phyloP scores from a whole-genome alignment of 2,888 invertebrate genomes.

The Ophion costatus region DNA sequence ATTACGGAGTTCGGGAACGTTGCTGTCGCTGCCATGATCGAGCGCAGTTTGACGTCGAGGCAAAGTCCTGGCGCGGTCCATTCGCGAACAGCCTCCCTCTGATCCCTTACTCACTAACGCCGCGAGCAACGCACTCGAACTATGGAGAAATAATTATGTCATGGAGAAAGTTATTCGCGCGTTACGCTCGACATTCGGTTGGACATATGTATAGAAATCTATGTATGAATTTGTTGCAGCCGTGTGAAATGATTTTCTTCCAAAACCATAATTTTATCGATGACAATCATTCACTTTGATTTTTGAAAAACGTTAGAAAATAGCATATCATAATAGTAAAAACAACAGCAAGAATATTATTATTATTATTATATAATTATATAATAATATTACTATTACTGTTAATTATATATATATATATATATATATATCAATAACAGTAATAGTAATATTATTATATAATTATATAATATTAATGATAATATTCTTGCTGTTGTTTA shows the following conservation, averaged over 20 bases:
- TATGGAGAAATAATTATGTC: constrained; percentile 68
- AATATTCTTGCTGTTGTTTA: too few species aligned
- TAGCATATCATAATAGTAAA: not conserved
- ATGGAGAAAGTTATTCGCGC: constrained; percentile 67
- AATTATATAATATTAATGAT: too few species aligned
- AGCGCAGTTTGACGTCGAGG: constrained; percentile 78
- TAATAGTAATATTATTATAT: too few species aligned
- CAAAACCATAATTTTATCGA: not conserved
- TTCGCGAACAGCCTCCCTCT: constrained; percentile 70
- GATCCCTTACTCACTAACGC: constrained; percentile 41
- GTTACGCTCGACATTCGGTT: constrained; percentile 49
- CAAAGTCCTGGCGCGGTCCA: constrained; percentile 76
- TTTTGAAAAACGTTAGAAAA: not conserved
- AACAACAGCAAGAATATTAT: too few species aligned
- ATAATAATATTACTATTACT: too few species aligned
- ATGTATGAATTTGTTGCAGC: not conserved
- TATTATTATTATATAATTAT: too few species aligned
- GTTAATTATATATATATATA: too few species aligned
- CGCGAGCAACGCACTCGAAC: constrained; percentile 32
- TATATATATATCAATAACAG: too few species aligned
- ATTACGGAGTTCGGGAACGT: constrained; percentile 65
- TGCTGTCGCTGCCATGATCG: constrained; percentile 76
- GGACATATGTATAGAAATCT: constrained; percentile 38
- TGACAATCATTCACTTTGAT: not conserved
- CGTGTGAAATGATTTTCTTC: not conserved